Evolutionary conservation across 2,888 invertebrate species (phyloP), one percentile per base, ranked within the genome.

Genomic region (Charanyca ferruginea): DNA sequence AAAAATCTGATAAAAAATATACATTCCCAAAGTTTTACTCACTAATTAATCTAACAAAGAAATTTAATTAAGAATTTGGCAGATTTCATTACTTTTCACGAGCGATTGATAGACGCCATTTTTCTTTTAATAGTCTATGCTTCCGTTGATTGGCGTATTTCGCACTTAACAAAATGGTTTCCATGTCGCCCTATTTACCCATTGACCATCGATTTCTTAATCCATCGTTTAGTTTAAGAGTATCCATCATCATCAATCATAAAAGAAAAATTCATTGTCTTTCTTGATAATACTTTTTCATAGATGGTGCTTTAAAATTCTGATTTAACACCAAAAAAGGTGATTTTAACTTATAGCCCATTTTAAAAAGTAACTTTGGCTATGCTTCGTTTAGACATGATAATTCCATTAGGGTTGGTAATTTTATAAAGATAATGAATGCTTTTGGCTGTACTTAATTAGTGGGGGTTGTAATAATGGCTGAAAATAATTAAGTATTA

Each of bases 391-490:
- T 61, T 32, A 23, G 70, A 81, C 81, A 81, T 76, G 77, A 66
- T 72, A 66, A 68, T 53, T 81, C 81, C 81, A 83, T 81, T 83
- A 83, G 53, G 47, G 63, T 44, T 51, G 48, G 47, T 45, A 59
- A 73, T 59, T 77, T 66, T 69, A 57, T 73, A 69, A 57, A 42
- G 42, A 18, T 23, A 63, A 45, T 62, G 9, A 78, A 75, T 73
- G 64, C 59, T 71, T 66, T 66, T 61, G 38, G n/a, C 42, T 60
- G 51, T 69, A 18, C 18, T 6, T 63, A 57, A 71, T 72, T 69
- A 76, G 35, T 59, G 49, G 58, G 65, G 45, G 44, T 47, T 16
- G 18, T 25, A 20, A 55, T 65, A 47, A 53, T 44, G 28, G 44
- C 8, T 25, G 18, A 23, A 16, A 55, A 22, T 41, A 11, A 22